Conservation (phyloP, 2,797 vertebrate species). For the Pseudochirops cupreus region DNA sequence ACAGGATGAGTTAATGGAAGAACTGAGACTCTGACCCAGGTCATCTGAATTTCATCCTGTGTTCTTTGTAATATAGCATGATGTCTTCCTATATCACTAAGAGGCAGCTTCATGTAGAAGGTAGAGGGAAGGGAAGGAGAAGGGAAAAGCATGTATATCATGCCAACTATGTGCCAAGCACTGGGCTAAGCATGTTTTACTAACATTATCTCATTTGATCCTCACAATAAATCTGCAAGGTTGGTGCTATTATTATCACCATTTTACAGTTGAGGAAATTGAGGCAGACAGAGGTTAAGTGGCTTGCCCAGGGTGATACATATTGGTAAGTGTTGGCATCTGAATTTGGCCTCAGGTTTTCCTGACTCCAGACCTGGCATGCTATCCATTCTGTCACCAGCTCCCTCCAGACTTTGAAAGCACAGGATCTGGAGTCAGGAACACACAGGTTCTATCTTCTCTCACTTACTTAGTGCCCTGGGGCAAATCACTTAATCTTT, state of each 20-base stretch:
- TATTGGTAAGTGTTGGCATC: not conserved
- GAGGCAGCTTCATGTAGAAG: not conserved
- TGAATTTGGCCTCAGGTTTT: not conserved
- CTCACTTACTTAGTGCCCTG: not conserved
- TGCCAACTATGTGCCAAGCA: not conserved
- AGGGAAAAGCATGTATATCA: not conserved
- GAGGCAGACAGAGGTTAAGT: not conserved
- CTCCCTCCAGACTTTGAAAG: not conserved
- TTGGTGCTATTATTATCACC: not conserved
- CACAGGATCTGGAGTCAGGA: not conserved
- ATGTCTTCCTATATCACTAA: not conserved
- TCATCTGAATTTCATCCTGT: not conserved
- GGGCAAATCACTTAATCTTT: not conserved
- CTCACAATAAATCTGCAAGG: not conserved
- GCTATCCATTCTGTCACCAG: not conserved
- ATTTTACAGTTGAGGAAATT: not conserved
- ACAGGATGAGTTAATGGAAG: not conserved
- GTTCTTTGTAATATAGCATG: not conserved
- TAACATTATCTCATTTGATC: not conserved
- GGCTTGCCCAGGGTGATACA: not conserved
- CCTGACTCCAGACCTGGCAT: not conserved
- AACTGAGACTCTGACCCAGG: not conserved
- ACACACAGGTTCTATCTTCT: not conserved
- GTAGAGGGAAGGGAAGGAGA: not conserved
- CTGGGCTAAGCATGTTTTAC: not conserved